phyloP scores from a whole-genome alignment of 1,140 invertebrate species.

The Apis dorsata region DNA sequence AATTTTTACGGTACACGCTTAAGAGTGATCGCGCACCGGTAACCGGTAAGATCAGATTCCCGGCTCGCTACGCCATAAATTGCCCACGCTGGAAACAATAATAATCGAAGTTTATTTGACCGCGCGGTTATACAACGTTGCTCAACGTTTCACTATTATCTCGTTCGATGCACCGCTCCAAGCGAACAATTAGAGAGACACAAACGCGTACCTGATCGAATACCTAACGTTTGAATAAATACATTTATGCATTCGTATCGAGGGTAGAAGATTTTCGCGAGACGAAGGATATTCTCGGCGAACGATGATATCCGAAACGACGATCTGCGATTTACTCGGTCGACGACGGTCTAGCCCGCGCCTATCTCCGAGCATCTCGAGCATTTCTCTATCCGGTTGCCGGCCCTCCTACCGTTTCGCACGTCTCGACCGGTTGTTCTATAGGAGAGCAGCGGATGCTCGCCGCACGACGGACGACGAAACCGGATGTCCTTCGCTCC shows the following conservation, averaged over 20 bases:
- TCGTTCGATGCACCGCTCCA: slow-evolving; percentile 5
- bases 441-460: slow-evolving; percentile 37
- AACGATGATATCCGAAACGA: slow-evolving; percentile 29
- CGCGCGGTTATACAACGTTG: background rate
- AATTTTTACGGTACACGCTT: background rate
- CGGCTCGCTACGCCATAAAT: background rate
- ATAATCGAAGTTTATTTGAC: slow-evolving; percentile 28
- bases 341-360: slow-evolving; percentile 43
- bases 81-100: slow-evolving; percentile 13
- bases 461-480: slow-evolving; percentile 50
- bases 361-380: slow-evolving; percentile 46
- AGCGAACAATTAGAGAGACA: slow-evolving; percentile 24
- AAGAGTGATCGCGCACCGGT: slow-evolving; percentile 2
- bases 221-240: too few relatives aligned
- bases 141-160: background rate
- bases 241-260: too few relatives aligned
- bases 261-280: background rate
- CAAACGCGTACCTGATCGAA: background rate
- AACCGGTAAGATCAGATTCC: background rate
- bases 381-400: slow-evolving; percentile 53
- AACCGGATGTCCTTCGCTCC: slow-evolving; percentile 72
- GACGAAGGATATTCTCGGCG: background rate
- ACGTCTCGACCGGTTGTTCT: slow-evolving; percentile 22
- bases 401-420: slow-evolving; percentile 42
- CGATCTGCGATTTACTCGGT: slow-evolving; percentile 42